Evolutionary conservation across 2,113 vertebrate species (phyloP), one percentile per base, ranked within the genome.

Genomic region (Crotalus horridus): DNA sequence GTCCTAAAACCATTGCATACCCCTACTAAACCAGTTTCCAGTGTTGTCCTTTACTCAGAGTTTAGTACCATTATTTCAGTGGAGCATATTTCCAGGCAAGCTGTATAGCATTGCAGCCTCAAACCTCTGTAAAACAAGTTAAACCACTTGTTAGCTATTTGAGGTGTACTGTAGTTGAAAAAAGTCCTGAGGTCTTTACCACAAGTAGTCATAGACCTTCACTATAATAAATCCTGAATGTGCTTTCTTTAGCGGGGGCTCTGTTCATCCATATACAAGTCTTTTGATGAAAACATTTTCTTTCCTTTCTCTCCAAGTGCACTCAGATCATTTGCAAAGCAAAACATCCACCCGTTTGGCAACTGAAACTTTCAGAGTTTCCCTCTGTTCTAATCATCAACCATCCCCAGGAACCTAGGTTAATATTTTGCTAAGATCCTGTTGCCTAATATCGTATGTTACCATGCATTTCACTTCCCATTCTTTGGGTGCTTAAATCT

Each of bases 401-500:
- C 94, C 94, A 92, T 95, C 81, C 1, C 95, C 94, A 93, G 92
- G 20, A 1, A 61, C 53, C 89, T 56, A 53, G 95, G 96, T 96
- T 96, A 96, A 96, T 97, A 81, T 97, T 95, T 97, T 85, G 92
- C 97, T 91, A 96, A 91, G 74, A 86, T 92, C 89, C 91, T 90
- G 89, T 92, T 94, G 96, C 88, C 87, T 89, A 93, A 89, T 48
- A 89, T 48, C 1, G 0, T 92, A 95, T 95, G 94, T 96, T 96
- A 94, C 92, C 64, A 69, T 17, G 48, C n/a, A 88, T 87, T 74
- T 90, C 90, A 48, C 43, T 93, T 96, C 94, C 91, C 94, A 56
- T 87, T 43, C 54, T 48, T 55, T 92, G 88, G 20, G 3, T 39
- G 3, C 33, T 26, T 53, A 56, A 20, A 20, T 46, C 85, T 39